Conservation (phyloP, 2,888 invertebrate species). For the Phoenoteleia sp. region DNA sequence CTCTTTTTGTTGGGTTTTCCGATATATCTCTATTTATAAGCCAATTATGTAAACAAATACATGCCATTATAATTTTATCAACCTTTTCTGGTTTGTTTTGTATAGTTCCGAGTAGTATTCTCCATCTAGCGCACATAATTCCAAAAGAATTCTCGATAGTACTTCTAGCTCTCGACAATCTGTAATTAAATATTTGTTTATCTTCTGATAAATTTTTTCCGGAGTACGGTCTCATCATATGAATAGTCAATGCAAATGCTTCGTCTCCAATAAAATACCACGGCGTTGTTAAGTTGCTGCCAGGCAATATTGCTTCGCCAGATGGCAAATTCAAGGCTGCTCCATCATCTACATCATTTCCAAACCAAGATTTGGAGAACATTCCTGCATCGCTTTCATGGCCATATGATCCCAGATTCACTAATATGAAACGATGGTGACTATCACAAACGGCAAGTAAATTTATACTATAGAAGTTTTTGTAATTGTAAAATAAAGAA, state of each 20-base stretch:
- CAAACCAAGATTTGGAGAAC: slow-evolving; percentile 52
- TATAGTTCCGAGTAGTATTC: not conserved
- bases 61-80: not conserved
- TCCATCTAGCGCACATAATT: not conserved
- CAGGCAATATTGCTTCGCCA: not conserved
- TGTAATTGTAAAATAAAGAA: slow-evolving; percentile 72
- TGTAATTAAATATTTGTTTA: slow-evolving; percentile 13
- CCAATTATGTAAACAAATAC: not conserved
- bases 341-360: slow-evolving; percentile 35
- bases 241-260: not conserved
- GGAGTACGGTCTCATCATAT: slow-evolving; percentile 13
- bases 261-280: slow-evolving; percentile 3
- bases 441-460: slow-evolving; percentile 70
- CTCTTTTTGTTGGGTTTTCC: no score
- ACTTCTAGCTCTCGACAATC: not conserved
- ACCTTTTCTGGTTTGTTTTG: not conserved
- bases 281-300: not conserved
- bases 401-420: slow-evolving; percentile 66
- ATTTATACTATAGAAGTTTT: slow-evolving; percentile 69
- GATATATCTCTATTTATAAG: not conserved
- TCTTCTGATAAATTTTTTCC: not conserved
- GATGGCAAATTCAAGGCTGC: slow-evolving; percentile 55
- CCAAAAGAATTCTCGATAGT: slow-evolving; percentile 19
- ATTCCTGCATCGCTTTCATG: slow-evolving; percentile 63
- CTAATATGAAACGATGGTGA: slow-evolving; percentile 53